Evolutionary conservation across 2,113 vertebrate species (phyloP).

Genomic region (Sciurus niger): DNA sequence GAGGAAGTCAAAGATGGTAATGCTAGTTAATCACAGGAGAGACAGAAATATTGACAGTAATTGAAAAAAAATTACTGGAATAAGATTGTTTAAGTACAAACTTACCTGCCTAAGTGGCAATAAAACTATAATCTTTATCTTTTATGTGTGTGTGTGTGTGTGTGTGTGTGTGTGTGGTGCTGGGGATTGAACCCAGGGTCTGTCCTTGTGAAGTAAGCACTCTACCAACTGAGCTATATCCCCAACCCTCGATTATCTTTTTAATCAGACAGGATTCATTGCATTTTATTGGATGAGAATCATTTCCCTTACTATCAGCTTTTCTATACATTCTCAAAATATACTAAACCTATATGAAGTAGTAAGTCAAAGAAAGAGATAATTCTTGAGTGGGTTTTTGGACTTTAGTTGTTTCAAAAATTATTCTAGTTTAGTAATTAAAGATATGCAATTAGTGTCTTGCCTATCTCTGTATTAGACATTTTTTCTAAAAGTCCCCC

Average conservation of each 20-base stretch:
- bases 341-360: not conserved
- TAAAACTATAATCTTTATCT: no score
- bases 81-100: not conserved
- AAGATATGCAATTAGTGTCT: not conserved
- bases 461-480: not conserved
- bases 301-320: not conserved
- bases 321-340: not conserved
- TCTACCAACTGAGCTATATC: no score
- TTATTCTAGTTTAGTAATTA: not conserved
- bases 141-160: no score
- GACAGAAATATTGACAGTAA: not conserved
- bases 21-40: not conserved
- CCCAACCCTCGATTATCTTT: no score
- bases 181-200: no score
- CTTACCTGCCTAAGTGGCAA: not conserved
- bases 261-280: no score
- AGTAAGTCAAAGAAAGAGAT: not conserved
- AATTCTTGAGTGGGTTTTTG: not conserved
- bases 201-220: no score
- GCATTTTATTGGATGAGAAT: no score
- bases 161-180: no score
- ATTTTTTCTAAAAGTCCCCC: not conserved
- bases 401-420: not conserved
- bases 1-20: not conserved
- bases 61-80: not conserved